A percentile compares a stretch with the other conserved stretches of the same genome.
phyloP scores from a whole-genome alignment of 2,113 vertebrate species.

The Vombatus ursinus region DNA sequence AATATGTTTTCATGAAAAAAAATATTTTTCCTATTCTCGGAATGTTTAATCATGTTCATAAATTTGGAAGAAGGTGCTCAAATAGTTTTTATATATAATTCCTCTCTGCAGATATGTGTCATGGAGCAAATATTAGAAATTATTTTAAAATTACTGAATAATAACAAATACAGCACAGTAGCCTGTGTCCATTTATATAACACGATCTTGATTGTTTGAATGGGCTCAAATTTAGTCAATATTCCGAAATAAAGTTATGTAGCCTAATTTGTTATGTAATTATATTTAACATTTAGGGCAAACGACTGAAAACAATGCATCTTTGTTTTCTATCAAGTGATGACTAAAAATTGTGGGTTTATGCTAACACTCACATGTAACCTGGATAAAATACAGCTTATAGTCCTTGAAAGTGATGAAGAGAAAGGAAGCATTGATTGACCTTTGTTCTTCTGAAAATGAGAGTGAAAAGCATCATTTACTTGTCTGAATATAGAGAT shows the following conservation, averaged over 20 bases:
- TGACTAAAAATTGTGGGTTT: not conserved
- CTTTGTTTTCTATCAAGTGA: not conserved
- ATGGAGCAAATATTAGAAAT: too few species aligned
- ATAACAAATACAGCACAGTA: not conserved
- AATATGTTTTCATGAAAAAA: conserved; percentile 21
- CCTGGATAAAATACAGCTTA: not conserved
- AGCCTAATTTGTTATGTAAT: accelerated
- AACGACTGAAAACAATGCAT: not conserved
- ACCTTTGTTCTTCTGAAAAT: not conserved
- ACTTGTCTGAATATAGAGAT: not conserved
- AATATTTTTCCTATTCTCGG: not conserved
- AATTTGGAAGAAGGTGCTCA: not conserved
- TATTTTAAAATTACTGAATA: not conserved
- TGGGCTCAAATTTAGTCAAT: not conserved
- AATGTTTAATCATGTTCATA: not conserved
- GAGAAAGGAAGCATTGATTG: not conserved
- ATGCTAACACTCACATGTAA: not conserved
- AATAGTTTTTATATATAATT: not conserved
- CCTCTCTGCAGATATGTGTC: not conserved
- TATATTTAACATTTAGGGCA: not conserved
- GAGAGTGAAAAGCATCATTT: not conserved
- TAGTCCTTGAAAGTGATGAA: not conserved
- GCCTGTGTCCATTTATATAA: not conserved
- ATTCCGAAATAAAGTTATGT: not conserved
- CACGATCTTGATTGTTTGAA: not conserved